phyloP scores from a whole-genome alignment of 2,113 vertebrate genomes.

The Gadus macrocephalus region DNA sequence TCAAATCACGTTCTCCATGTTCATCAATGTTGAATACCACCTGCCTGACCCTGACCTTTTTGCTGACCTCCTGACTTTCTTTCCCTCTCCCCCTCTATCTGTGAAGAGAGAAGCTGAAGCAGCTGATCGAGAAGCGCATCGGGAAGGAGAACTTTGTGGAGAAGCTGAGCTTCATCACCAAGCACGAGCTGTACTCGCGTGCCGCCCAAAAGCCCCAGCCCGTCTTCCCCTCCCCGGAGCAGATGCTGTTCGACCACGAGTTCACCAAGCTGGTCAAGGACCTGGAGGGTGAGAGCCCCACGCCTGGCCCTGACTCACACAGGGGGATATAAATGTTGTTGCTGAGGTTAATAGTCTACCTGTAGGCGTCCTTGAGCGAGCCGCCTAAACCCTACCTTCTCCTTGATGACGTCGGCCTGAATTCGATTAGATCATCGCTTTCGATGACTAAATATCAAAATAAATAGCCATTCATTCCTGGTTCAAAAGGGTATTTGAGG shows the following conservation, averaged over 20 bases:
- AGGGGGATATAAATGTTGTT: not conserved
- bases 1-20: too few species aligned
- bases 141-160: conserved; percentile 98
- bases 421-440: too few species aligned
- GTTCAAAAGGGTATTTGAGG: too few species aligned
- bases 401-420: not conserved
- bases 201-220: conserved; percentile 96
- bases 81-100: not conserved
- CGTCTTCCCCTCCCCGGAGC: conserved; percentile 85
- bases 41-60: not conserved
- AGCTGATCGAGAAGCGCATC: conserved; percentile 96
- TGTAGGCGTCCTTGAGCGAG: not conserved
- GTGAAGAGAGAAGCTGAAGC: conserved; percentile 92
- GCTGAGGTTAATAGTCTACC: not conserved
- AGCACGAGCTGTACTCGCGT: conserved; percentile 94
- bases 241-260: conserved; percentile 98
- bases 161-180: conserved; percentile 94
- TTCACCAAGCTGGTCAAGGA: conserved; percentile 98
- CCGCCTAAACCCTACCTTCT: not conserved
- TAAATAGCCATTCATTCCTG: too few species aligned
- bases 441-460: too few species aligned
- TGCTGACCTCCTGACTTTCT: not conserved
- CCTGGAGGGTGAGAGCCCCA: conserved; percentile 82
- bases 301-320: not conserved
- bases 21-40: not conserved